Base-by-base conservation (phyloP, 2,888 invertebrate species). In the Apotomis capreana region DNA sequence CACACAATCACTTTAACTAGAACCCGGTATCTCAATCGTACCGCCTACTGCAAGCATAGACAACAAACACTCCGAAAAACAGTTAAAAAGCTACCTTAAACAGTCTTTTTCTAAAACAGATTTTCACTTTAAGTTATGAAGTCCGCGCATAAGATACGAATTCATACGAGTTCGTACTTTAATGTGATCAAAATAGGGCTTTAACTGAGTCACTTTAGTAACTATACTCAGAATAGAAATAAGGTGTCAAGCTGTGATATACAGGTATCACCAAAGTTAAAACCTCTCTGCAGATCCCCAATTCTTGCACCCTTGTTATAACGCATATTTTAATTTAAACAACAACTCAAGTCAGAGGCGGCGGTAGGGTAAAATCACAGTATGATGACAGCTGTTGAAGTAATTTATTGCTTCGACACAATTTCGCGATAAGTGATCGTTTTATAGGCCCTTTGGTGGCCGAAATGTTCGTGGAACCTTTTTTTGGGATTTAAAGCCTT, bases 161-260 rank as follows among this genome's bases (percentile, higher is more conserved):
- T 54, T 36, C 26, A 69, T 49, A 36, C 59, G 54, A 76, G 75
- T 72, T 61, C 65, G 5, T 71, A 63, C 72, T 74, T 10, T 74
- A 0, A 0, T 4, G 8, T 0, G 1, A 5, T 0, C 0, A 0
- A 0, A 0, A n/a, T 68, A 84, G 70, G 73, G 75, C 75, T 71
- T 1, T 76, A 68, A 75, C 65, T 80, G 10, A 37, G 46, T 68
- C 26, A 26, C 26, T 26, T 26, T 26, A 26, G 26, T 26, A 26
- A 2, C 26, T 26, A 26, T 37, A 52, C 10, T 60, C 44, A 71
- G 61, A 75, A 40, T 68, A 75, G 78, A 78, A 82, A 81, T 80
- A 84, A 88, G 85, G 87, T 91, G 89, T 89, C 87, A 87, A 85
- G 80, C 84, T 82, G 85, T 84, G 87, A 87, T 85, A 84, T 84